Evolutionary conservation across 2,888 invertebrate species (phyloP).

Genomic region (Carabus problematicus): DNA sequence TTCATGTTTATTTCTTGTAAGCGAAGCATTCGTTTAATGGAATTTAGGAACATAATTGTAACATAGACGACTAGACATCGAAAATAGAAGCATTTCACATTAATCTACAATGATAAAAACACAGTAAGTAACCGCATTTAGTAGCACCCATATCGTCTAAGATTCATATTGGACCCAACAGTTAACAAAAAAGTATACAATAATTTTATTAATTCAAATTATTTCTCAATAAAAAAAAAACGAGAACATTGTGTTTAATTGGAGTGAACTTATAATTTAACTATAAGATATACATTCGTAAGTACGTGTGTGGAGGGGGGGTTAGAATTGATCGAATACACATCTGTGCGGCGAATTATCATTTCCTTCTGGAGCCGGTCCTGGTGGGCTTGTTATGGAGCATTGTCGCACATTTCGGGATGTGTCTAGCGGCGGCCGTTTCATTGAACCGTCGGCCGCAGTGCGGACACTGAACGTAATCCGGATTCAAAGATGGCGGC

Average conservation of each 20-base stretch:
- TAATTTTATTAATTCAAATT: conserved; percentile 7
- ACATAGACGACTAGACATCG: conserved; percentile 19
- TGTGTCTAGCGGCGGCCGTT: conserved; percentile 86
- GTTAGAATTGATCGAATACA: too few species aligned
- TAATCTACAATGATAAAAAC: neutral
- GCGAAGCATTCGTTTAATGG: conserved; percentile 28
- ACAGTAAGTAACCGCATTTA: conserved; percentile 8
- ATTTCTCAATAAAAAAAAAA: neutral
- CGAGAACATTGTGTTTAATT: neutral
- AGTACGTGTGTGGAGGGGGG: neutral
- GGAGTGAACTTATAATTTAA: too few species aligned
- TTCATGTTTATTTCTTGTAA: conserved; percentile 32
- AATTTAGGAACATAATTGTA: conserved; percentile 26
- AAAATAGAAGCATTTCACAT: conserved; percentile 10
- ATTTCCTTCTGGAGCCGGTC: conserved; percentile 14
- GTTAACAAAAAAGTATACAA: conserved; percentile 11
- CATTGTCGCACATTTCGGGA: conserved; percentile 88
- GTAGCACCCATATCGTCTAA: conserved; percentile 25
- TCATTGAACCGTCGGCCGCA: conserved; percentile 86
- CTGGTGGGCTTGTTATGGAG: conserved; percentile 77
- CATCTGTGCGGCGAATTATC: too few species aligned
- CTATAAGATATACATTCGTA: neutral
- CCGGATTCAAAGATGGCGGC: conserved; percentile 86
- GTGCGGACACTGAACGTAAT: conserved; percentile 90
- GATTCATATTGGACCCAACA: conserved; percentile 27